phyloP scores from a whole-genome alignment of 2,113 vertebrate species.

The Rhinopomastus cyanomelas region DNA sequence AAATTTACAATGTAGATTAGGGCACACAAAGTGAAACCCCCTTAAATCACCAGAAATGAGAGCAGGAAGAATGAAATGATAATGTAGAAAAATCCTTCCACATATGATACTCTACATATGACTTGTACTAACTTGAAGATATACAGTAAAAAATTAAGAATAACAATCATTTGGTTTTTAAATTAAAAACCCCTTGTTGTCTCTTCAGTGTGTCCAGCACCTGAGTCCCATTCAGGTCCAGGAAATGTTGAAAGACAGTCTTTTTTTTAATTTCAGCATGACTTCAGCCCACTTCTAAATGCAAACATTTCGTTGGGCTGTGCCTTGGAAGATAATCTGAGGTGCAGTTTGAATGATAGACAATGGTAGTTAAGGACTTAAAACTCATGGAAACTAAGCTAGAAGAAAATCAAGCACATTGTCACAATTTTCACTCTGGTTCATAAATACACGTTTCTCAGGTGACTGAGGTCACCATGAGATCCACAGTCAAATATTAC shows the following conservation, averaged over 20 bases:
- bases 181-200: background rate
- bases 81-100: background rate
- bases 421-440: background rate
- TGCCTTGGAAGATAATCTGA: background rate
- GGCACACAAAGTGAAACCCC: background rate
- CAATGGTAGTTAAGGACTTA: background rate
- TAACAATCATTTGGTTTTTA: background rate
- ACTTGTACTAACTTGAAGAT: background rate
- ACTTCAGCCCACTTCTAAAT: background rate
- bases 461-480: background rate
- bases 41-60: background rate
- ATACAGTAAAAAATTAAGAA: background rate
- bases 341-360: background rate
- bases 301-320: background rate
- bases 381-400: background rate
- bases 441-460: background rate
- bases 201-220: background rate
- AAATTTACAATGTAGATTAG: background rate
- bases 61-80: background rate
- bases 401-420: background rate
- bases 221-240: background rate
- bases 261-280: background rate
- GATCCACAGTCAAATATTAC: background rate
- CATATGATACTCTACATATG: background rate
- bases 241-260: background rate